Percentiles rank a stretch among this genome's conserved stretches.
phyloP scores from a whole-genome alignment of 2,888 invertebrate species.

The Pharmacophagus antenor region DNA sequence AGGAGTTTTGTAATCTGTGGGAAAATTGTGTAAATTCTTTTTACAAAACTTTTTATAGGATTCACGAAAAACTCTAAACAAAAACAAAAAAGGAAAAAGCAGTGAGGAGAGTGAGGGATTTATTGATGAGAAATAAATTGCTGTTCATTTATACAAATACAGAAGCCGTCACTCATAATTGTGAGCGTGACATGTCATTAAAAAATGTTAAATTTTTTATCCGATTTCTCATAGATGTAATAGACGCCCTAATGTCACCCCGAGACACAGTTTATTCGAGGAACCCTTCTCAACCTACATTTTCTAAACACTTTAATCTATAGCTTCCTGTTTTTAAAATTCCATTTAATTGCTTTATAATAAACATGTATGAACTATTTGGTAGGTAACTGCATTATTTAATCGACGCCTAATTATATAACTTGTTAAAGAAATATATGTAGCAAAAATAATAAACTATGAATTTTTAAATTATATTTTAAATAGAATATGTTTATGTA shows the following conservation, averaged over 20 bases:
- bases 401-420: too few species aligned
- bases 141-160: background rate
- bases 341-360: too few species aligned
- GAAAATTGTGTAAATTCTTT: too few species aligned
- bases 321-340: too few species aligned
- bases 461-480: background rate
- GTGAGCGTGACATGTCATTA: background rate
- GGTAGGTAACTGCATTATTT: background rate
- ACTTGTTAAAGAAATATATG: too few species aligned
- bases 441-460: too few species aligned
- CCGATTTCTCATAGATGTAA: constrained; percentile 28
- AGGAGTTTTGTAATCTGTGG: too few species aligned
- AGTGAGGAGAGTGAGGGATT: too few species aligned
- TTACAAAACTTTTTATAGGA: too few species aligned
- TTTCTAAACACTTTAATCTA: background rate
- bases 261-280: constrained; percentile 31
- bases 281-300: constrained; percentile 1
- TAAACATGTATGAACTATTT: background rate
- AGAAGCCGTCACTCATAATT: background rate
- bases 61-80: too few species aligned
- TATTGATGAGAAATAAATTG: background rate
- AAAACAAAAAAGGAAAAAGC: too few species aligned
- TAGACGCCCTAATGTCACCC: constrained; percentile 35
- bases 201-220: background rate
- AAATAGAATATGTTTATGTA: too few species aligned